A percentile compares a stretch with the other conserved stretches of the same genome.
These are phyloP conservation scores for Xiphorhynchus elegans DNA, from an alignment of 2,113 vertebrate species.

Conservation along the genomic window DNA sequence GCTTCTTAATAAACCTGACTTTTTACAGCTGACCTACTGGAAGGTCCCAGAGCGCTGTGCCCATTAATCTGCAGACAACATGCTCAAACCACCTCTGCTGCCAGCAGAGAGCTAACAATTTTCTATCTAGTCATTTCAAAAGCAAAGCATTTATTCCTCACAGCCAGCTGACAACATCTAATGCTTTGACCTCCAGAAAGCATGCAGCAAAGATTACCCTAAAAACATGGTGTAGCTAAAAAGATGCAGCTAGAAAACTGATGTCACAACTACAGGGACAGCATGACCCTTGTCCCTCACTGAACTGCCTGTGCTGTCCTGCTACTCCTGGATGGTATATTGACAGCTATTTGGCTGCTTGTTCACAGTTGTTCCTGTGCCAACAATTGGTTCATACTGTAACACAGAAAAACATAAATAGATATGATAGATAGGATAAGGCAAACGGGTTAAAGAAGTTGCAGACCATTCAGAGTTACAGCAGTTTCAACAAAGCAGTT, in stretches of 20 bases:
- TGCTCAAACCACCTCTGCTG: neutral
- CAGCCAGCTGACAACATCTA: neutral
- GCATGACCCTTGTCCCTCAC: fast-evolving
- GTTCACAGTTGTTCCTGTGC: neutral
- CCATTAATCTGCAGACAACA: neutral
- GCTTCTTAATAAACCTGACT: neutral
- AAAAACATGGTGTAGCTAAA: neutral
- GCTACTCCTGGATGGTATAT: neutral
- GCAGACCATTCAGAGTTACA: neutral
- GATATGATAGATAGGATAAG: neutral
- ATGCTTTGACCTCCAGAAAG: neutral
- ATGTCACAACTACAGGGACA: neutral
- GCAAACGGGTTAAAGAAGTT: neutral
- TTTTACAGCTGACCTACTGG: constrained; percentile 11
- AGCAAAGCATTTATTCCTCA: neutral
- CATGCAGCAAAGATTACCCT: neutral
- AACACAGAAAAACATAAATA: neutral
- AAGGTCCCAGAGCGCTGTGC: neutral
- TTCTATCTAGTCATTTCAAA: neutral
- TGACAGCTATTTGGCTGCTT: neutral
- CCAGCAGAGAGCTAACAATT: neutral
- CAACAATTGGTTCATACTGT: neutral
- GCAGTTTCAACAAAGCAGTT: neutral
- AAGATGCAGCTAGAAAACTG: neutral
- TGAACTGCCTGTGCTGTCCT: neutral